Evolutionary conservation across 2,797 vertebrate species (phyloP).

Genomic region (Manis pentadactyla): DNA sequence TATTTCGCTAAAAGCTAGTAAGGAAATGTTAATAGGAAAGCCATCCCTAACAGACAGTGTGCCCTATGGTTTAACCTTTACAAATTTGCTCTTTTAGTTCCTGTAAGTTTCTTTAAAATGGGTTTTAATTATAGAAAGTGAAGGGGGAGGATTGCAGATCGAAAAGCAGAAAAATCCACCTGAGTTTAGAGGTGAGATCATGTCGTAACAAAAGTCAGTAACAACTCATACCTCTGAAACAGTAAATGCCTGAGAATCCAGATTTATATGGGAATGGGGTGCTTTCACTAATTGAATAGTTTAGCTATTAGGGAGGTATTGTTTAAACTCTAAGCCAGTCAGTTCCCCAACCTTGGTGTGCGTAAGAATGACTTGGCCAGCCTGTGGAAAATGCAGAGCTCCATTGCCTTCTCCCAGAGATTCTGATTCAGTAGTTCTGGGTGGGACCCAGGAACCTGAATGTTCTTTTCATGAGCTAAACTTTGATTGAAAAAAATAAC

Average conservation of each 20-base stretch:
- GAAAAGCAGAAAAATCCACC: slow-evolving; percentile 65
- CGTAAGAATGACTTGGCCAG: background rate
- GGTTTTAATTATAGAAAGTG: slow-evolving; percentile 59
- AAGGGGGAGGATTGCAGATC: background rate
- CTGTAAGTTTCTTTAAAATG: slow-evolving; percentile 63
- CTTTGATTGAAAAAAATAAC: slow-evolving; percentile 50
- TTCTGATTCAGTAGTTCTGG: background rate
- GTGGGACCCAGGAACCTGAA: background rate
- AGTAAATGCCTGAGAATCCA: slow-evolving; percentile 39
- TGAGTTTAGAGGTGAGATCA: slow-evolving; percentile 55
- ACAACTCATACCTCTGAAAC: slow-evolving; percentile 35
- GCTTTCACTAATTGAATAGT: slow-evolving; percentile 52
- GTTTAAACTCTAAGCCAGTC: slow-evolving; percentile 24
- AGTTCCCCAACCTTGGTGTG: background rate
- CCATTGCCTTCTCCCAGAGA: background rate
- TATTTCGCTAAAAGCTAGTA: slow-evolving; percentile 35
- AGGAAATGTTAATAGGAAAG: slow-evolving; percentile 40
- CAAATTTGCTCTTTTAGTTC: slow-evolving; percentile 14
- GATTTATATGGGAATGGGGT: background rate
- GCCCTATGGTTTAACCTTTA: slow-evolving; percentile 29
- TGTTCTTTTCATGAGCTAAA: slow-evolving; percentile 40
- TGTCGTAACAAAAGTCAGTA: slow-evolving; percentile 48
- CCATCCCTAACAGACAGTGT: background rate
- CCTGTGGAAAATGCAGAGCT: background rate
- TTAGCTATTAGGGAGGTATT: slow-evolving; percentile 25